Evolutionary conservation across 2,113 vertebrate species (phyloP), one percentile per base, ranked within the genome.

Genomic region (Xyliphius kryptos): DNA sequence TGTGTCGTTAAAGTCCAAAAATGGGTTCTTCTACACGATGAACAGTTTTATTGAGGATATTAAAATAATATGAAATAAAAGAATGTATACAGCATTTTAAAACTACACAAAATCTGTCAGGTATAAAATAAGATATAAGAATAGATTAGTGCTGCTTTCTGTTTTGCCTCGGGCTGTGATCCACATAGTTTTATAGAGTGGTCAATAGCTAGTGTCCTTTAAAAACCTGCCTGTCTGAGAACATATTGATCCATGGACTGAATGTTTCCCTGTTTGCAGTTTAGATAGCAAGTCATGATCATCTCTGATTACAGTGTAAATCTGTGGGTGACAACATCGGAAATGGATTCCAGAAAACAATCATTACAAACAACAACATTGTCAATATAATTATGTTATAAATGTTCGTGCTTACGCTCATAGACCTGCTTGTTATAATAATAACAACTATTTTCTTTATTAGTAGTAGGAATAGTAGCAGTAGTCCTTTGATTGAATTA

Each of bases 221-320:
- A 50, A 61, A 61, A 66, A 32, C 53, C 36, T 63, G 61, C 55
- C 59, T 56, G 67, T 54, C 46, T 67, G 62, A 63, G 55, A 38
- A 50, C 15, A 3, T 71, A 68, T 66, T 51, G 63, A 67, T 67
- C 46, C 52, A 48, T 17, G 16, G 44, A 50, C 44, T 59, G 68
- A 32, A 21, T 52, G 67, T 80, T 80, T 79, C 53, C 76, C 70
- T 72, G 74, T 70, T 61, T 72, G 74, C 72, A 74, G 69, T 80
- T 76, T 70, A 48, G 63, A 76, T 57, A 58, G 68, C 55, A 67
- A 19, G 36, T 67, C 69, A 74, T 77, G 80, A 83, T 81, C 75
- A 80, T 76, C 74, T 68, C 68, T 74, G 57, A 84, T 80, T 79
- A 70, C 37, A 15, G 16, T 48, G 67, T 82, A 72, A 76, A 76